Conservation (phyloP, 2,888 invertebrate genomes). For the Andrena hattorfiana region DNA sequence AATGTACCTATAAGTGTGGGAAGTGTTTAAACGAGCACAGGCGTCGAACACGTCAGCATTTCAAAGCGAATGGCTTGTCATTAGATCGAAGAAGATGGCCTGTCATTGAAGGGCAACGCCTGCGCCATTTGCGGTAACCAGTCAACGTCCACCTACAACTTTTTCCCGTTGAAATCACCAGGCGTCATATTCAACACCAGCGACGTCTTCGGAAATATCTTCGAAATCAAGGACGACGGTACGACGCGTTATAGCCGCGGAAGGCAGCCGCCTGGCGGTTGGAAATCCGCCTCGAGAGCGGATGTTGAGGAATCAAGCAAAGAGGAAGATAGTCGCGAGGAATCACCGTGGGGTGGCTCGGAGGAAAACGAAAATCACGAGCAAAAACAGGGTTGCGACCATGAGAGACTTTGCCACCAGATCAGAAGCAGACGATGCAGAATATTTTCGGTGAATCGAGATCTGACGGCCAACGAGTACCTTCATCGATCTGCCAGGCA, state of each 20-base stretch:
- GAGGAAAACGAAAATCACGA: neutral
- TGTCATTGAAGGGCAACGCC: slow-evolving; percentile 54
- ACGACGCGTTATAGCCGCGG: slow-evolving; percentile 55
- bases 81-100: slow-evolving; percentile 45
- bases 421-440: slow-evolving; percentile 54
- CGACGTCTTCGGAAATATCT: slow-evolving; percentile 70
- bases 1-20: too few relatives aligned
- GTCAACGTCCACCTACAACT: slow-evolving; percentile 61
- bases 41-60: neutral
- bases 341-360: neutral
- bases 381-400: slow-evolving; percentile 16
- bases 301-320: slow-evolving; percentile 3
- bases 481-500: slow-evolving; percentile 70
- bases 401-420: slow-evolving; percentile 10
- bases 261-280: neutral
- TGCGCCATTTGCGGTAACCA: slow-evolving; percentile 61
- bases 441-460: slow-evolving; percentile 78
- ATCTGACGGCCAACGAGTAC: slow-evolving; percentile 79
- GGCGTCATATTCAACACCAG: slow-evolving; percentile 61
- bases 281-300: neutral
- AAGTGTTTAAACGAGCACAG: neutral
- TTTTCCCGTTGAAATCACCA: slow-evolving; percentile 11
- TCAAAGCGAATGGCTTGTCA: neutral
- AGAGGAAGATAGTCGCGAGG: neutral
- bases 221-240: slow-evolving; percentile 70